phyloP scores from a whole-genome alignment of 2,113 vertebrate genomes.

The Amblyopsis rosae region DNA sequence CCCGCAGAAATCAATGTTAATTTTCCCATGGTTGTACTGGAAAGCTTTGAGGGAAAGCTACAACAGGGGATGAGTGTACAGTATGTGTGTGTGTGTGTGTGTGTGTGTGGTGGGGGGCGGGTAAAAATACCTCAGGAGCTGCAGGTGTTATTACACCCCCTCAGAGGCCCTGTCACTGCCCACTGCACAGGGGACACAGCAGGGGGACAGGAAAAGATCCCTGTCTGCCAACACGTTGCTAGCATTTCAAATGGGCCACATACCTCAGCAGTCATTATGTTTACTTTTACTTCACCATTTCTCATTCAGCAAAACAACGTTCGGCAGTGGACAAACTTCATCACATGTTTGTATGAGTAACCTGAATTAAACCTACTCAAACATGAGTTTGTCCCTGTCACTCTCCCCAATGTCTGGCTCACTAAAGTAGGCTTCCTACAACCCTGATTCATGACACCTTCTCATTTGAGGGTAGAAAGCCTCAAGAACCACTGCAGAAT shows the following conservation, averaged over 20 bases:
- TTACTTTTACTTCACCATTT: background rate
- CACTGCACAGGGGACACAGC: conserved; percentile 10
- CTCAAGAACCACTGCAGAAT: conserved; percentile 71
- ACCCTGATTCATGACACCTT: conserved; percentile 24
- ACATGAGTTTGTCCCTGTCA: conserved; percentile 30
- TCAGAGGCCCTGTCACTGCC: conserved; percentile 37
- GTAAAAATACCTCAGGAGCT: conserved; percentile 71
- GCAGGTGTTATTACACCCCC: conserved; percentile 73
- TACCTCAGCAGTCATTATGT: conserved; percentile 12
- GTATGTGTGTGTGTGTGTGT: no score
- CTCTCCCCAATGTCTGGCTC: background rate
- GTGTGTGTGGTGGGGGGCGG: conserved; percentile 21
- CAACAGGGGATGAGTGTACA: conserved; percentile 41
- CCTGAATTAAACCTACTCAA: conserved; percentile 11
- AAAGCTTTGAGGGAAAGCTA: conserved; percentile 1
- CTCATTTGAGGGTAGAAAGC: conserved; percentile 50
- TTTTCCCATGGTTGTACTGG: conserved; percentile 31
- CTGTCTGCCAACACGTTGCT: background rate
- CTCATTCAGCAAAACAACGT: background rate
- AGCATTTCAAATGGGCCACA: background rate
- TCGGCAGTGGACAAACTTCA: no score
- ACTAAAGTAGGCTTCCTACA: conserved; percentile 49
- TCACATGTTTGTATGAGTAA: background rate
- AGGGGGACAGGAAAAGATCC: conserved; percentile 1
- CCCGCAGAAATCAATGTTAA: conserved; percentile 25